Percentiles rank a stretch among this genome's conserved stretches.
phyloP scores from a whole-genome alignment of 1,140 invertebrate species.

The Heliconius hermathena region DNA sequence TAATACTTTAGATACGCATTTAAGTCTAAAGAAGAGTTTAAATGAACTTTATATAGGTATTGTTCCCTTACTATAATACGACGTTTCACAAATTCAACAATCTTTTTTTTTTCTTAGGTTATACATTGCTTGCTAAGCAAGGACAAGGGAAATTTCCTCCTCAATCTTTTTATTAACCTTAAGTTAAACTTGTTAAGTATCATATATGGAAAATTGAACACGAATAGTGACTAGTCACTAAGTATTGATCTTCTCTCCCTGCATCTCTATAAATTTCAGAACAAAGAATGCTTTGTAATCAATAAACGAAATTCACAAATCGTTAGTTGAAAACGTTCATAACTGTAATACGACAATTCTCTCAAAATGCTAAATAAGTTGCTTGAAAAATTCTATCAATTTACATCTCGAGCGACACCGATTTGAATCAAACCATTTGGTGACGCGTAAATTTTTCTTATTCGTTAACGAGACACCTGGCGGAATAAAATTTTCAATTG shows the following conservation, averaged over 20 bases:
- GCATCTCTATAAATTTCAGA: background rate
- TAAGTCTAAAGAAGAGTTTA: too few relatives aligned
- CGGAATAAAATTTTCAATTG: conserved; percentile 28
- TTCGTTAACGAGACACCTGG: conserved; percentile 21
- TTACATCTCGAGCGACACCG: conserved; percentile 22
- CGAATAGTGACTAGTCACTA: too few relatives aligned
- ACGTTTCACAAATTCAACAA: too few relatives aligned
- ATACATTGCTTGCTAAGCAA: too few relatives aligned
- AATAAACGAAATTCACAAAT: background rate
- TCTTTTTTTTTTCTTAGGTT: too few relatives aligned
- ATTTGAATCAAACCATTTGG: conserved; percentile 26
- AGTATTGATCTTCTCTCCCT: too few relatives aligned
- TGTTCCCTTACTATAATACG: too few relatives aligned
- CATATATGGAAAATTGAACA: too few relatives aligned
- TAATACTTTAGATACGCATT: background rate
- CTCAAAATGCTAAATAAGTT: conserved; percentile 15
- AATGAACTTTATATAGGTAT: too few relatives aligned
- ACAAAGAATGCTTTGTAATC: background rate
- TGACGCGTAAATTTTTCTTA: conserved; percentile 25
- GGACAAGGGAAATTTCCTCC: too few relatives aligned
- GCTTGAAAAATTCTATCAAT: conserved; percentile 22
- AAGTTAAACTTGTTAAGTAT: too few relatives aligned
- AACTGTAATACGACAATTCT: background rate
- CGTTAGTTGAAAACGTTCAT: background rate
- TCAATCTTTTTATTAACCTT: too few relatives aligned